A percentile compares a stretch with the other conserved stretches of the same genome.
These are phyloP conservation scores for Heteromyza rotundicornis DNA, from an alignment of 2,888 invertebrate genomes.

Conservation along the genomic window DNA sequence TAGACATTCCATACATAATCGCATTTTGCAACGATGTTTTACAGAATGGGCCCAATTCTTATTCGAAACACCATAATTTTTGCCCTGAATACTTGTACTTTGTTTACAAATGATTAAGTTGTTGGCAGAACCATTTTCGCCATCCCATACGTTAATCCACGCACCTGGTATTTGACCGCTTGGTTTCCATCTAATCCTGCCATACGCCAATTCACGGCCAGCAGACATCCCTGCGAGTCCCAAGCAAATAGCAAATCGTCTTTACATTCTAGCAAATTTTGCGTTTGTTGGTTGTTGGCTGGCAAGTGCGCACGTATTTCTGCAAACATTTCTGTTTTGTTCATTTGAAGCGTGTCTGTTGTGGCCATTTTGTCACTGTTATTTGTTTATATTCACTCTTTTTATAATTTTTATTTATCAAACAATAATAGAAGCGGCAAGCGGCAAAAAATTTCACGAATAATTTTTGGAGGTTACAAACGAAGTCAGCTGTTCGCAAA, in stretches of 20 bases:
- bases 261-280: conserved; percentile 67
- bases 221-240: conserved; percentile 67
- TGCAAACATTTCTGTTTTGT: conserved; percentile 66
- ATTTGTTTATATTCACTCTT: background rate
- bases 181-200: conserved; percentile 51
- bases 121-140: too few species aligned
- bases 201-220: conserved; percentile 66
- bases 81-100: too few species aligned
- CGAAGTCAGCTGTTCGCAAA: background rate
- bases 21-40: too few species aligned
- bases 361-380: conserved; percentile 46
- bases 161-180: conserved; percentile 35
- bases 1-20: too few species aligned
- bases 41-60: too few species aligned
- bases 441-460: background rate
- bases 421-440: background rate
- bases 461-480: background rate
- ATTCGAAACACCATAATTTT: too few species aligned
- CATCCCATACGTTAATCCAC: too few species aligned
- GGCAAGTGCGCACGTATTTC: conserved; percentile 66
- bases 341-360: conserved; percentile 67
- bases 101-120: too few species aligned
- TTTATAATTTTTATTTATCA: background rate
- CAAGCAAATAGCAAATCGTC: conserved; percentile 71
- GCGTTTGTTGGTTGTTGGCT: conserved; percentile 63